These are phyloP conservation scores for Clivina fossor DNA, from an alignment of 2,888 invertebrate species.

Conservation along the genomic window DNA sequence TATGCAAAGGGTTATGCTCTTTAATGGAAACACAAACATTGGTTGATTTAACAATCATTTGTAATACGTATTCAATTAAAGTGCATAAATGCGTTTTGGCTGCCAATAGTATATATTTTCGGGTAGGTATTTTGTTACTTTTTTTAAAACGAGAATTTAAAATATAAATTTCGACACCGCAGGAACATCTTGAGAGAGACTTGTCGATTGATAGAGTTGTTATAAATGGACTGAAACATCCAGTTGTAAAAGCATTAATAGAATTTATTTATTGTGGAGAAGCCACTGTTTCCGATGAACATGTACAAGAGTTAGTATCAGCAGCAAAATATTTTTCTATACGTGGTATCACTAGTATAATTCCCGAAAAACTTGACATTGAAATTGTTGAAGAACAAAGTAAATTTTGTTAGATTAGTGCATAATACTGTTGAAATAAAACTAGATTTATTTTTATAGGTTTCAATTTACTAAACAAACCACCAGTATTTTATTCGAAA, in stretches of 20 bases:
- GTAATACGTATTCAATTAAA: slow-evolving; percentile 72
- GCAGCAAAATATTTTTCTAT: slow-evolving; percentile 73
- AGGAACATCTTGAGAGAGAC: slow-evolving; percentile 63
- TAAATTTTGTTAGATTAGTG: neutral
- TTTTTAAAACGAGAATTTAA: neutral
- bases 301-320: slow-evolving; percentile 67
- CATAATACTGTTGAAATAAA: slow-evolving; percentile 17
- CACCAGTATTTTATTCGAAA: slow-evolving; percentile 28
- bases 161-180: slow-evolving; percentile 28
- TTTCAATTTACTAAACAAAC: slow-evolving; percentile 7
- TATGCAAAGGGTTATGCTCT: slow-evolving; percentile 69
- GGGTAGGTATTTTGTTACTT: slow-evolving; percentile 55
- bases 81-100: slow-evolving; percentile 75
- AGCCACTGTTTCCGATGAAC: slow-evolving; percentile 68
- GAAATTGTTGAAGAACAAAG: neutral
- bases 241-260: slow-evolving; percentile 69
- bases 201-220: slow-evolving; percentile 61
- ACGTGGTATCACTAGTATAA: slow-evolving; percentile 60
- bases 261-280: slow-evolving; percentile 80
- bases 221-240: slow-evolving; percentile 70
- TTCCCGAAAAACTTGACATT: slow-evolving; percentile 56
- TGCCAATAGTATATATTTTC: slow-evolving; percentile 72
- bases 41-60: slow-evolving; percentile 74
- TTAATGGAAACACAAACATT: slow-evolving; percentile 71
- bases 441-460: slow-evolving; percentile 3